Conservation (phyloP, 2,113 vertebrate genomes). For the Elanus axillaris region DNA sequence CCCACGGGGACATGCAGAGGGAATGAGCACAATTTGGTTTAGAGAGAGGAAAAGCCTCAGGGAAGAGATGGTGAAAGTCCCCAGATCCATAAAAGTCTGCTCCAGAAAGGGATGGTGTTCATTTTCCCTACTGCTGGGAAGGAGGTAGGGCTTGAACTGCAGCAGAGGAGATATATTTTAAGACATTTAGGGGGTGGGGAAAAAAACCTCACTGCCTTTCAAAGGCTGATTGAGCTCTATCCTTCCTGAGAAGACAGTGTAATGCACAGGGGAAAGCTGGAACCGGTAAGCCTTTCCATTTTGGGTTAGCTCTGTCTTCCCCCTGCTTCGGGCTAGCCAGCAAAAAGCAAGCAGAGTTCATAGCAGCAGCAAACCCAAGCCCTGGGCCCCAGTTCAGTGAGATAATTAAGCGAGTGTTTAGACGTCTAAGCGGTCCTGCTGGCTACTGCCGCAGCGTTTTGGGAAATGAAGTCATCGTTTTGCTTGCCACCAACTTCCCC, state of each 20-base stretch:
- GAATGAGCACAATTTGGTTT: background rate
- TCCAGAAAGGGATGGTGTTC: background rate
- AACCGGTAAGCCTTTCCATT: background rate
- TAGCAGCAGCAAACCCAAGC: conserved; percentile 1
- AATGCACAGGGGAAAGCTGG: background rate
- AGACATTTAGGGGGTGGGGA: background rate
- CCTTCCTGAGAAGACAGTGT: background rate
- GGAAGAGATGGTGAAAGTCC: background rate
- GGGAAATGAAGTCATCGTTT: conserved; percentile 23
- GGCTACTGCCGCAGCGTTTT: background rate
- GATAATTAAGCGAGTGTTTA: conserved; percentile 35
- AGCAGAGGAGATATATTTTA: background rate
- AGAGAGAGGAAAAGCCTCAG: background rate
- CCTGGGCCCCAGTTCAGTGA: background rate
- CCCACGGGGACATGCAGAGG: accelerated
- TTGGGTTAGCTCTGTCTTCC: background rate
- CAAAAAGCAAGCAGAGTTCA: background rate
- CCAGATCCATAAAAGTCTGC: background rate
- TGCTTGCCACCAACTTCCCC: background rate
- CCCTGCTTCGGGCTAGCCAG: background rate
- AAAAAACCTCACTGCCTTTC: background rate
- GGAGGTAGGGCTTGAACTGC: background rate
- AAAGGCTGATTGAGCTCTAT: background rate
- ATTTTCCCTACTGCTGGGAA: background rate
- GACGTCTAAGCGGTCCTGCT: conserved; percentile 17